Evolutionary conservation across 2,888 invertebrate genomes (phyloP).

Genomic region (Orthonevra nobilis): DNA sequence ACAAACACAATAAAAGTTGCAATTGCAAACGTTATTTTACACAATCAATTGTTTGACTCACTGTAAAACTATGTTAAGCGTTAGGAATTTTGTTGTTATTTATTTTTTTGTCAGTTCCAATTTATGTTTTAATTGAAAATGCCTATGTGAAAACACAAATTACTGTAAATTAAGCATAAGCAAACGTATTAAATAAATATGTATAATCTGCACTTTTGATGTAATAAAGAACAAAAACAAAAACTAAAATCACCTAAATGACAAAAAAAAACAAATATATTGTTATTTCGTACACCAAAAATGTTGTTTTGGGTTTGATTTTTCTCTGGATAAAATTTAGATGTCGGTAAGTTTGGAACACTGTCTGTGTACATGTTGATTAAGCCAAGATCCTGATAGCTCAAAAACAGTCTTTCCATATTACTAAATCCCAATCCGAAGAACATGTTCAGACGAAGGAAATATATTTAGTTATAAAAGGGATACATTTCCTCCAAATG

Average conservation of each 20-base stretch:
- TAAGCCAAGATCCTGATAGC: too few species aligned
- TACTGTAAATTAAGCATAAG: slow-evolving; percentile 63
- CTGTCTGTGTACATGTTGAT: too few species aligned
- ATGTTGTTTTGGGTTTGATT: slow-evolving; percentile 2
- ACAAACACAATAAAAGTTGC: too few species aligned
- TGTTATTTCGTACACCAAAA: slow-evolving; percentile 71
- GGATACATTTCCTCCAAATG: too few species aligned
- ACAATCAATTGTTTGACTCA: background rate
- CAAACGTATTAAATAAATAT: slow-evolving; percentile 57
- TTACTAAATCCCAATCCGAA: too few species aligned
- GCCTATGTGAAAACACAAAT: slow-evolving; percentile 53
- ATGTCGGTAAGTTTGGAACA: too few species aligned
- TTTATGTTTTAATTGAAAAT: slow-evolving; percentile 38
- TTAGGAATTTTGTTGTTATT: slow-evolving; percentile 4
- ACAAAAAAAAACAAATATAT: slow-evolving; percentile 63
- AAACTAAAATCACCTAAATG: slow-evolving; percentile 27
- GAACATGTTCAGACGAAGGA: too few species aligned
- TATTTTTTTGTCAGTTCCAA: background rate
- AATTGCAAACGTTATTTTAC: background rate
- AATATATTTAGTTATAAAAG: too few species aligned
- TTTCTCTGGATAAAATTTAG: slow-evolving; percentile 12
- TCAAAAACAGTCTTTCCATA: too few species aligned
- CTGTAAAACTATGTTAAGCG: slow-evolving; percentile 8
- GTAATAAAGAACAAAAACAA: slow-evolving; percentile 65
- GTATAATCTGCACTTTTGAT: slow-evolving; percentile 72